phyloP scores from a whole-genome alignment of 2,888 invertebrate species.

The Watsonalla cultraria region DNA sequence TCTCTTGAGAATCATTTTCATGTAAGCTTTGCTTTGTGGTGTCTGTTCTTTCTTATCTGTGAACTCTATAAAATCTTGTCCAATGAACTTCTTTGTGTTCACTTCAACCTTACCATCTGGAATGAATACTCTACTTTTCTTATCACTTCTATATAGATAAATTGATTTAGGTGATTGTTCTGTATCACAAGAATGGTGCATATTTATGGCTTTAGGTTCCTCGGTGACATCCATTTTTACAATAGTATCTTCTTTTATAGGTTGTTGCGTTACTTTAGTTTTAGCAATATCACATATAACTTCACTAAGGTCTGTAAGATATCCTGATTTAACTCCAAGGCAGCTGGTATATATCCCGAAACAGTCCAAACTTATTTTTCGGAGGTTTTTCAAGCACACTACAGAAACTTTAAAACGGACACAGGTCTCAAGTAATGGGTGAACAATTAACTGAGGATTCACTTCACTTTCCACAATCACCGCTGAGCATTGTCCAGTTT shows the following conservation, averaged over 20 bases:
- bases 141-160: constrained; percentile 55
- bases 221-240: constrained; percentile 14
- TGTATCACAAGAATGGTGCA: background rate
- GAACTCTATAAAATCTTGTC: constrained; percentile 58
- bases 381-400: constrained; percentile 56
- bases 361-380: constrained; percentile 29
- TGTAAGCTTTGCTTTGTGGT: constrained; percentile 36
- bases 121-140: constrained; percentile 54
- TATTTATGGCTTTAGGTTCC: background rate
- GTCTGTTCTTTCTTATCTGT: constrained; percentile 27
- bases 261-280: constrained; percentile 19
- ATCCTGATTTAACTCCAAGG: constrained; percentile 48
- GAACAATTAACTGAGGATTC: constrained; percentile 59
- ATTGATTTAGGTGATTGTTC: constrained; percentile 11
- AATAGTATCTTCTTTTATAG: constrained; percentile 5
- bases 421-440: constrained; percentile 58
- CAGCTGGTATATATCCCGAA: constrained; percentile 68
- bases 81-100: constrained; percentile 35
- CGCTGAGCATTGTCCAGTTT: constrained; percentile 44
- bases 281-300: constrained; percentile 36
- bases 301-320: constrained; percentile 31
- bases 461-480: constrained; percentile 61
- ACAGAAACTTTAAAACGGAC: constrained; percentile 40
- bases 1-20: constrained; percentile 62
- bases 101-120: constrained; percentile 28